Conservation (phyloP, 2,797 vertebrate genomes). For the Prionace glauca region DNA sequence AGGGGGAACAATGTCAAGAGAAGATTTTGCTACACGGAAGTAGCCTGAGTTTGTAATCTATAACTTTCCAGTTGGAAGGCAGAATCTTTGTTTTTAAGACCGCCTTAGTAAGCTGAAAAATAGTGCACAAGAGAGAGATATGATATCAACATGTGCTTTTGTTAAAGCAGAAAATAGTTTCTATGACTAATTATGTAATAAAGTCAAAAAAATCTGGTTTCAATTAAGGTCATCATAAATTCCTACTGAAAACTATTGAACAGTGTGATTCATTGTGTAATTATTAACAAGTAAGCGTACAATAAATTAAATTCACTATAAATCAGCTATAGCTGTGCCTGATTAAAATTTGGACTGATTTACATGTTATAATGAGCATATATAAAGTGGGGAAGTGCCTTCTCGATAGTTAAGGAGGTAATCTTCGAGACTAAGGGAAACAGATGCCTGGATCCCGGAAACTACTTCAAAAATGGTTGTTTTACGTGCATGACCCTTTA, state of each 20-base stretch:
- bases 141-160: background rate
- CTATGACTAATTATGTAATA: background rate
- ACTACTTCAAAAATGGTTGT: background rate
- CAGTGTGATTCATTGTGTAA: background rate
- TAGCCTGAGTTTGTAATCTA: background rate
- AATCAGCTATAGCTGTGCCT: background rate
- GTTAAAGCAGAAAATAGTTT: background rate
- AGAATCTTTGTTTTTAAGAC: background rate
- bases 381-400: background rate
- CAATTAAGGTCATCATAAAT: background rate
- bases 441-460: background rate
- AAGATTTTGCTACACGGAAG: background rate
- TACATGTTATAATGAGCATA: background rate
- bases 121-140: background rate
- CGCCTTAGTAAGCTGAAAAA: background rate
- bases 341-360: slow-evolving; percentile 14
- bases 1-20: background rate
- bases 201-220: background rate
- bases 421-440: background rate
- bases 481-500: background rate
- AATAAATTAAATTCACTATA: background rate
- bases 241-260: background rate
- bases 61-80: background rate
- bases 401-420: too few relatives aligned
- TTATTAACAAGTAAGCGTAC: background rate